These are phyloP conservation scores for Rhipidura dahli DNA, from an alignment of 2,113 vertebrate genomes.

Conservation along the genomic window DNA sequence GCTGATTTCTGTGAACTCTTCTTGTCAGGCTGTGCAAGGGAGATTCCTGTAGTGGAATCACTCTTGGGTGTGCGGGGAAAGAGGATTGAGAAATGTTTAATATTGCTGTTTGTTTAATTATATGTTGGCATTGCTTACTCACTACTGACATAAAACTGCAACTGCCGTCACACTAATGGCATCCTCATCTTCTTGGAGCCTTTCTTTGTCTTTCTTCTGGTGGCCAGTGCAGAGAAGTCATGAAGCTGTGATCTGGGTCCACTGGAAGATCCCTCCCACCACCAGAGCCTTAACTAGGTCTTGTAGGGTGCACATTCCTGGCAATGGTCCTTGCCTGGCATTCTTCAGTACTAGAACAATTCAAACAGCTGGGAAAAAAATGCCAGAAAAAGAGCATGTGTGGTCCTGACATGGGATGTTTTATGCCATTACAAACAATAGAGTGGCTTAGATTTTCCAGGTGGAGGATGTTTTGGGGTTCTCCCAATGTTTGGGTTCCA, in stretches of 20 bases:
- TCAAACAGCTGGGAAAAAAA: neutral
- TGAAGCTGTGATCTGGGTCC: neutral
- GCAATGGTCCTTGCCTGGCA: neutral
- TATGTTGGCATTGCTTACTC: neutral
- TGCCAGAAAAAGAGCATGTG: neutral
- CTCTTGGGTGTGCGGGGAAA: neutral
- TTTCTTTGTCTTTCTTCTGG: neutral
- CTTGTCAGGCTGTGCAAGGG: neutral
- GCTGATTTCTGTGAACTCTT: conserved; percentile 4
- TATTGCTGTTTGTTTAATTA: neutral
- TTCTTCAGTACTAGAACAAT: neutral
- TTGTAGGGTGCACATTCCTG: neutral
- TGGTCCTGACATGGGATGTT: neutral
- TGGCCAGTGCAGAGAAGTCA: neutral
- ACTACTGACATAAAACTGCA: neutral
- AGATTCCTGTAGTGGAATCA: neutral
- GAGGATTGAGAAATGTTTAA: neutral
- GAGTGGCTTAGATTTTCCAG: neutral
- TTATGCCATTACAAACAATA: neutral
- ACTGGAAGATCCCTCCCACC: neutral
- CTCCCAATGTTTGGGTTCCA: neutral
- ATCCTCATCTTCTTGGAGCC: neutral
- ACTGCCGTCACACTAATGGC: neutral
- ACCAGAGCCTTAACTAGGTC: neutral
- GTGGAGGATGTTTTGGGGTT: neutral